These are phyloP conservation scores for Apodemia zela DNA, from an alignment of 2,888 invertebrate species.

Conservation along the genomic window DNA sequence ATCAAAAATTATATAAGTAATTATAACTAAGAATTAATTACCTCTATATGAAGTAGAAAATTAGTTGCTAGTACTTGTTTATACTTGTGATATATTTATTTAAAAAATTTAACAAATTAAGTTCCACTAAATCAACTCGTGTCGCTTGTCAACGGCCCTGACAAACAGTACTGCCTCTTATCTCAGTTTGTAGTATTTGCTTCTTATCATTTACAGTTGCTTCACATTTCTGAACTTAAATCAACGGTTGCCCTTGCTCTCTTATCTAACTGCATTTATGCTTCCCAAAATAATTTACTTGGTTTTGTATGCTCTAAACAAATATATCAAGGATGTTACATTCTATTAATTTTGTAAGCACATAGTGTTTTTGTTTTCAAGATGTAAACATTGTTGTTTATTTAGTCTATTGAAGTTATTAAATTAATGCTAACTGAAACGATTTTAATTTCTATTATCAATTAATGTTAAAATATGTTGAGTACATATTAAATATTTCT, in stretches of 20 bases:
- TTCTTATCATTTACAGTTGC: slow-evolving; percentile 18
- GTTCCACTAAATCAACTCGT: slow-evolving; percentile 1
- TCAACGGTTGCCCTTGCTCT: slow-evolving; percentile 16
- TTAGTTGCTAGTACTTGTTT: slow-evolving; percentile 18
- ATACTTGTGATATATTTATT: slow-evolving; percentile 22
- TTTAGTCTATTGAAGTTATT: slow-evolving; percentile 14
- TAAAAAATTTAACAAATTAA: slow-evolving; percentile 11
- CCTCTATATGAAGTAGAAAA: slow-evolving; percentile 18
- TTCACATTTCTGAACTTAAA: slow-evolving; percentile 16
- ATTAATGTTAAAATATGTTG: too few species aligned
- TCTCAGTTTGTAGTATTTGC: slow-evolving; percentile 21
- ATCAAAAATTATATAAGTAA: slow-evolving; percentile 13
- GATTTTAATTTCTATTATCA: not conserved
- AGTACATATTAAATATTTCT: too few species aligned
- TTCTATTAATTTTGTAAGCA: slow-evolving; percentile 18
- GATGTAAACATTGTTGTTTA: slow-evolving; percentile 16
- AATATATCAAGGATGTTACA: slow-evolving; percentile 17
- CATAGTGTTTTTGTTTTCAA: slow-evolving; percentile 13
- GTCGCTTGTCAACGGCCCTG: slow-evolving; percentile 6
- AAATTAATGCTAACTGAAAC: not conserved
- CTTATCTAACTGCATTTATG: slow-evolving; percentile 23
- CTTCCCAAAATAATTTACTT: slow-evolving; percentile 16
- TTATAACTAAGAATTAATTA: slow-evolving; percentile 20
- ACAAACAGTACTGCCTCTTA: slow-evolving; percentile 17
- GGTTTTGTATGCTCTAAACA: slow-evolving; percentile 11